Percentiles rank a stretch among this genome's conserved stretches.
These are phyloP conservation scores for Digitonthophagus gazella DNA, from an alignment of 2,888 invertebrate species.

Conservation along the genomic window DNA sequence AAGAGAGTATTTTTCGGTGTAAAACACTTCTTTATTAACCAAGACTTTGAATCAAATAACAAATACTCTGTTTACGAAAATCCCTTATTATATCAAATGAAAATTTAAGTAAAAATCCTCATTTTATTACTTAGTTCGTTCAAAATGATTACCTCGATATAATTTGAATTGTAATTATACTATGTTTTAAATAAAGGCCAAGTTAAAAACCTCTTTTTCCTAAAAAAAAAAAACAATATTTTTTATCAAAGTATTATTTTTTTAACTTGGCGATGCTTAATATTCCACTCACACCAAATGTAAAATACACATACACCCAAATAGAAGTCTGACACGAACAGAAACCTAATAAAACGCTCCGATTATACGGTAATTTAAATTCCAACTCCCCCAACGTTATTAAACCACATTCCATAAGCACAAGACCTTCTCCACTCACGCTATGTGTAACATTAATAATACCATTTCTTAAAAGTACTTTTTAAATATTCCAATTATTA, in stretches of 20 bases:
- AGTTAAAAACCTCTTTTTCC: too few species aligned
- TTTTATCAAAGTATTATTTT: background rate
- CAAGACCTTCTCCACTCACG: background rate
- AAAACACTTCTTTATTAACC: too few species aligned
- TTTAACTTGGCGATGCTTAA: background rate
- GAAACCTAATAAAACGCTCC: conserved; percentile 6
- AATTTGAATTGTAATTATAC: too few species aligned
- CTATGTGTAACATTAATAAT: background rate
- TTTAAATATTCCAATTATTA: background rate
- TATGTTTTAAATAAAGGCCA: too few species aligned
- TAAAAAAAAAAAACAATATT: too few species aligned
- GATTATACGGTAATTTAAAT: conserved; percentile 13
- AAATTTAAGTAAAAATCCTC: too few species aligned
- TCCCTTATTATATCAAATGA: too few species aligned
- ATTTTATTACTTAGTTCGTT: too few species aligned
- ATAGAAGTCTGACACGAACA: background rate
- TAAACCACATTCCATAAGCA: conserved; percentile 5
- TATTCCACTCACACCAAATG: background rate
- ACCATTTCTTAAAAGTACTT: background rate
- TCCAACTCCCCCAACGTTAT: conserved; percentile 5
- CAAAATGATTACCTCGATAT: too few species aligned
- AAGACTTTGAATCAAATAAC: too few species aligned
- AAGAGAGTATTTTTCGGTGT: too few species aligned
- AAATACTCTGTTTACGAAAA: too few species aligned
- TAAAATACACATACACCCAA: background rate